Evolutionary conservation across 2,888 invertebrate genomes (phyloP), one percentile per base, ranked within the genome.

Genomic region (Tiphia femorata): DNA sequence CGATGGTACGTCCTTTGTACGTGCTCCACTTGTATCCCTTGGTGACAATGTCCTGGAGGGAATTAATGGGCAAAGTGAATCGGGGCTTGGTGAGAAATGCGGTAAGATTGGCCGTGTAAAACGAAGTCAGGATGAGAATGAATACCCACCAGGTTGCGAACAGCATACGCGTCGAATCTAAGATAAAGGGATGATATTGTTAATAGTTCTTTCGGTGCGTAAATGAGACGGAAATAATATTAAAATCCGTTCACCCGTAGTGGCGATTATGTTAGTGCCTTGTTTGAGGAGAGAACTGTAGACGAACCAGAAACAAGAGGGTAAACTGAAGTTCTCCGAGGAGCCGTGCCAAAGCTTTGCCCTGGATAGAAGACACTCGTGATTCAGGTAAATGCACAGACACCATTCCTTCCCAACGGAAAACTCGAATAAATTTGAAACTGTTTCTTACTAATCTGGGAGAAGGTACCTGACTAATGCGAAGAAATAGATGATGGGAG

Each of bases 71-170:
- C 67, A 95, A 85, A 0, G 94, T 94, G 71, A 95, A 94, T 79
- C 91, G 91, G 4, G 94, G 94, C 14, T 94, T 84, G 0, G 95
- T 95, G 46, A 96, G 86, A 78, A 95, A 95, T 10, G 95, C 95
- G 0, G 95, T 95, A 76, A 96, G 85, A 83, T 95, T 95, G 6
- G 95, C 95, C 2, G 95, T 96, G 83, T 96, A 96, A 83, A 95
- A 95, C 8, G 95, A 92, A 0, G 95, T 94, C 41, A 95, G 84
- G 46, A 95, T 89, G 29, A 93, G 92, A 68, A 95, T 93, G 80
- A 94, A 95, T 58, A 96, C 88, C 95, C 95, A 95, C 95, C 95
- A 95, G 0, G 94, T 94, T 7, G 94, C 93, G 82, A 95, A 95
- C 6, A 95, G 85, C 29, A 95, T 85, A 47, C 95, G 87, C 0